These are phyloP conservation scores for Actinemys pallida DNA, from an alignment of 2,113 vertebrate genomes.

Conservation along the genomic window DNA sequence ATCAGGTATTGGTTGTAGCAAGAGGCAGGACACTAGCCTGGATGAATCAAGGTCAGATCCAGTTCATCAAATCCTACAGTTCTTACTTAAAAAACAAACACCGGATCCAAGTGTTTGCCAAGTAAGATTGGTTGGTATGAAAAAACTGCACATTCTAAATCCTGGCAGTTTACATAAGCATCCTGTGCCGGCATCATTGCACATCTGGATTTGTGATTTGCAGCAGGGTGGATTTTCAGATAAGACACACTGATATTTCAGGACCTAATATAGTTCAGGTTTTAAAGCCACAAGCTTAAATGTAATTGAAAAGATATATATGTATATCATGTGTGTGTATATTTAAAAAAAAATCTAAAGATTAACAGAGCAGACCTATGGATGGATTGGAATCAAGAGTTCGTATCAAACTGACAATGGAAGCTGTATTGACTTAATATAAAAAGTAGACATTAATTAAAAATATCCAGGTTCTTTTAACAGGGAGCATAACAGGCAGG, in stretches of 20 bases:
- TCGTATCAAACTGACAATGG: background rate
- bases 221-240: background rate
- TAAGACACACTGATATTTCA: background rate
- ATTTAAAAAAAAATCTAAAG: background rate
- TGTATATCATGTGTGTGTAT: too few species aligned
- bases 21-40: background rate
- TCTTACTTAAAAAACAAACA: background rate
- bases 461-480: slow-evolving; percentile 4
- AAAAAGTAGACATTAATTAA: slow-evolving; percentile 21
- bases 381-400: background rate
- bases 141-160: background rate
- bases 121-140: background rate
- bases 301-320: background rate
- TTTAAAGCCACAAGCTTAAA: background rate
- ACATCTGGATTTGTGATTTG: background rate
- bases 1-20: background rate
- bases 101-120: background rate
- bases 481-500: background rate
- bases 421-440: slow-evolving; percentile 23
- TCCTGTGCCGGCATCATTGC: background rate
- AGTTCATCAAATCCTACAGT: background rate
- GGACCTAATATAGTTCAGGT: background rate
- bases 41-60: background rate
- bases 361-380: background rate
- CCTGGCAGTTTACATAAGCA: rapidly evolving